Conservation (phyloP, 2,113 vertebrate genomes). For the Halcyon senegalensis region DNA sequence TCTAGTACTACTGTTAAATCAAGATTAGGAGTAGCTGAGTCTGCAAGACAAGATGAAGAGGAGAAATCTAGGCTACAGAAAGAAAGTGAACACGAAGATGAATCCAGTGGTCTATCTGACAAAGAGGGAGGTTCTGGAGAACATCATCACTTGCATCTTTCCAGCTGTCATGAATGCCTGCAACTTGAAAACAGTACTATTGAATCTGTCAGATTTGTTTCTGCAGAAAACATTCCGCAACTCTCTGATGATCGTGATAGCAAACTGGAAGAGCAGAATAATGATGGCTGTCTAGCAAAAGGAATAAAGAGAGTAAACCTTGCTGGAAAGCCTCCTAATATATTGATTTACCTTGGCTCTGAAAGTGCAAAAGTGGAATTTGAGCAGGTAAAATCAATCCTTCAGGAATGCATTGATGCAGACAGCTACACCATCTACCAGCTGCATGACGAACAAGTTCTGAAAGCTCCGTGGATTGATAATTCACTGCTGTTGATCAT, state of each 20-base stretch:
- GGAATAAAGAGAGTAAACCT: constrained; percentile 30
- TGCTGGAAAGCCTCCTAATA: constrained; percentile 83
- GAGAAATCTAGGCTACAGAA: background rate
- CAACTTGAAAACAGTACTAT: constrained; percentile 94
- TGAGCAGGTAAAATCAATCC: constrained; percentile 64
- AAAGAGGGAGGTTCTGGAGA: background rate
- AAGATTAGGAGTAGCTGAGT: background rate
- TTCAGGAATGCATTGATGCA: constrained; percentile 80
- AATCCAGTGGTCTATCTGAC: background rate
- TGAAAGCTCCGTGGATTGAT: constrained; percentile 88
- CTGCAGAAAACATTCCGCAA: constrained; percentile 87
- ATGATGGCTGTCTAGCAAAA: background rate
- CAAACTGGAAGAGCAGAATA: background rate
- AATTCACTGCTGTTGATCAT: constrained; percentile 85
- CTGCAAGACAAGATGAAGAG: background rate
- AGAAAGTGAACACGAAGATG: background rate
- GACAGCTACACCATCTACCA: constrained; percentile 85
- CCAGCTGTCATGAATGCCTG: constrained; percentile 91
- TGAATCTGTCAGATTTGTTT: constrained; percentile 88
- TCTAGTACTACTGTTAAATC: background rate
- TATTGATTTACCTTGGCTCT: constrained; percentile 85
- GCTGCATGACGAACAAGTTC: constrained; percentile 78
- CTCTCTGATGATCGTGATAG: constrained; percentile 77
- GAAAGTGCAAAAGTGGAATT: constrained; percentile 55
- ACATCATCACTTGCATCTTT: constrained; percentile 84